phyloP scores from a whole-genome alignment of 2,888 invertebrate genomes.

The Dermolepida albohirtum region DNA sequence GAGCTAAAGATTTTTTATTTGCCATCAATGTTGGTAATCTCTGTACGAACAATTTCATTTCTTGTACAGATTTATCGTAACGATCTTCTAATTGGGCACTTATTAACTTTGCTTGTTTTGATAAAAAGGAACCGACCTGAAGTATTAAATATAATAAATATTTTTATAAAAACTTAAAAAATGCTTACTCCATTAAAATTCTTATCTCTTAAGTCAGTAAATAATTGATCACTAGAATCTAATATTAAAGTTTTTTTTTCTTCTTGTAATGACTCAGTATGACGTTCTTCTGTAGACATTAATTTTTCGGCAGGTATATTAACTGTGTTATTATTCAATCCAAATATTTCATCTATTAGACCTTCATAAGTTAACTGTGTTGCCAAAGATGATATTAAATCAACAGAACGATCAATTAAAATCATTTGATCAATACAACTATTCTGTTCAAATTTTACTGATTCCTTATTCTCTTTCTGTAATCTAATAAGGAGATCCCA shows the following conservation, averaged over 20 bases:
- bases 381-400: constrained; percentile 90
- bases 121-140: constrained; percentile 84
- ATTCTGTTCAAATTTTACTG: constrained; percentile 63
- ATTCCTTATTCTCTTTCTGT: constrained; percentile 72
- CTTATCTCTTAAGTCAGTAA: constrained; percentile 89
- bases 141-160: constrained; percentile 39
- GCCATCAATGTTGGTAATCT: constrained; percentile 88
- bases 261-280: constrained; percentile 70
- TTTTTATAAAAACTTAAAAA: background rate
- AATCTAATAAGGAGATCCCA: constrained; percentile 87
- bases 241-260: constrained; percentile 82
- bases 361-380: constrained; percentile 98
- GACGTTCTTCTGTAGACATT: constrained; percentile 73
- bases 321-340: constrained; percentile 84
- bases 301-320: constrained; percentile 90
- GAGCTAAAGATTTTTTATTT: constrained; percentile 86
- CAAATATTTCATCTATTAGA: constrained; percentile 94
- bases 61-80: constrained; percentile 91
- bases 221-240: constrained; percentile 91
- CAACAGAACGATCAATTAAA: constrained; percentile 90
- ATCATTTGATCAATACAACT: constrained; percentile 85
- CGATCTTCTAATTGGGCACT: constrained; percentile 87
- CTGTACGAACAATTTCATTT: constrained; percentile 93
- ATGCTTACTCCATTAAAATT: constrained; percentile 83
- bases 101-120: constrained; percentile 87